Base-by-base conservation (phyloP, 1,140 invertebrate genomes). In the Trichoplusia ni region DNA sequence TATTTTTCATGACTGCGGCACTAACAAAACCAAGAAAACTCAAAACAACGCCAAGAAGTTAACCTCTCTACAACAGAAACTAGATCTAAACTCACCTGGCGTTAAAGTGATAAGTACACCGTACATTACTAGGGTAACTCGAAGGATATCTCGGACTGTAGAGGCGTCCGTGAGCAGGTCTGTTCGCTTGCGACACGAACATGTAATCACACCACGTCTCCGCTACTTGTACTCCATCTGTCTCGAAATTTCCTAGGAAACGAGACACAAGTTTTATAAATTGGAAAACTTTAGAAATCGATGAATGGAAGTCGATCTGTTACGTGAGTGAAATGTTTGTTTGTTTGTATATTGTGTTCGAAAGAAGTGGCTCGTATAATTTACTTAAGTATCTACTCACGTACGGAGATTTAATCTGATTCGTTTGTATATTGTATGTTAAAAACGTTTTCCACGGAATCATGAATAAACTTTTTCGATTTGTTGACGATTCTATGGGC, bases 91-190 rank as follows among this genome's bases (percentile, higher is more conserved):
- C 62, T 72, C 64, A 95, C 95, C 94, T 95, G 53, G 94, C 94
- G 77, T 93, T 91, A 87, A 97, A 97, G 72, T 93, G 92, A 90
- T 97, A 97, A 62, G 93, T 93, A 89, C 96, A 97, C 33, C 93
- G 92, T 69, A 95, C 92, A 80, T 95, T 94, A 70, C 93, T 94
- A n/a, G 95, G 95, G 81, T 97, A 97, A 67, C 93, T 95, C 31
- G 96, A 96, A 4, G 96, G 96, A 89, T 96, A 97, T 65, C 94
- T 91, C 0, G 96, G 96, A 33, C 96, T 97, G 81, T 95, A 97
- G 78, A 97, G 95, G 31, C 92, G 92, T 6, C 95, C 96, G 70
- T 94, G 92, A 18, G 92, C 86, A 18, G 92, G 92, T 42, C 92
- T 91, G 70, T 93, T 91, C 72, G 93, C 92, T 44, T 92, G 93